Evolutionary conservation across 2,113 vertebrate genomes (phyloP).

Genomic region (Saccopteryx leptura): DNA sequence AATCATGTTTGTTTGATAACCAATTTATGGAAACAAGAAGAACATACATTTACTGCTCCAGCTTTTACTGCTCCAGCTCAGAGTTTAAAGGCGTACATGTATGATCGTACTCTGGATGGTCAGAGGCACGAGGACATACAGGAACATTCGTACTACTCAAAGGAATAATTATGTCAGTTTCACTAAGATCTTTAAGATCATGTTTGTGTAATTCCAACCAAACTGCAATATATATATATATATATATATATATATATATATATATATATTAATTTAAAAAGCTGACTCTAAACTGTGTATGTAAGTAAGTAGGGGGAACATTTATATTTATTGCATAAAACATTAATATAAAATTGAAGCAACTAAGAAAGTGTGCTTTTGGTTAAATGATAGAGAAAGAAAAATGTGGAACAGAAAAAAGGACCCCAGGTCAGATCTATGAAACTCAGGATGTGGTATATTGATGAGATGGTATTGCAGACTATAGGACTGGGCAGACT

Average conservation of each 20-base stretch:
- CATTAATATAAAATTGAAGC: neutral
- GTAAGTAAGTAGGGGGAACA: neutral
- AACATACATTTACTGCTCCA: no score
- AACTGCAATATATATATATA: neutral
- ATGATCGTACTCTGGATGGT: no score
- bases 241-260: no score
- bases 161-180: neutral
- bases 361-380: neutral
- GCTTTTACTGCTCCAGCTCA: no score
- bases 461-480: neutral
- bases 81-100: no score
- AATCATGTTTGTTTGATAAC: no score
- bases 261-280: neutral
- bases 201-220: neutral
- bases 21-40: no score
- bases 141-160: no score
- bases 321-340: neutral
- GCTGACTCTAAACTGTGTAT: neutral
- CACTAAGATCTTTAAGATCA: neutral
- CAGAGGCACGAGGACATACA: no score
- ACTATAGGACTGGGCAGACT: neutral
- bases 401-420: neutral
- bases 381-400: neutral
- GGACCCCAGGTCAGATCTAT: neutral
- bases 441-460: accelerated